phyloP scores from a whole-genome alignment of 2,888 invertebrate species.

The Caradrina kadenii region DNA sequence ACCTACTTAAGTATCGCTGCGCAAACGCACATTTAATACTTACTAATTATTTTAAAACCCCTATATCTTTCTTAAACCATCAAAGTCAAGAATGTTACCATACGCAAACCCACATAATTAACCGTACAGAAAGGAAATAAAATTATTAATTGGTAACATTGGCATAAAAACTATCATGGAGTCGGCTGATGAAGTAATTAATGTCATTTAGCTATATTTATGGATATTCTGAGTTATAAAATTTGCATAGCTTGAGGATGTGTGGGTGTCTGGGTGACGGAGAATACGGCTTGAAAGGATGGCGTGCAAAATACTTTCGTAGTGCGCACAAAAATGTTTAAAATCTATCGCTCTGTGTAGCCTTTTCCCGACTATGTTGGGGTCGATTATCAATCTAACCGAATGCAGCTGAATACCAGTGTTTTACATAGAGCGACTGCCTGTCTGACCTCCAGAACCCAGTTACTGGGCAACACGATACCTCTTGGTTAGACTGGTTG shows the following conservation, averaged over 20 bases:
- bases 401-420: too few relatives aligned
- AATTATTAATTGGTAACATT: conserved; percentile 58
- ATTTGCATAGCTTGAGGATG: conserved; percentile 64
- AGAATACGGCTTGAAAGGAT: conserved; percentile 3
- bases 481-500: too few relatives aligned
- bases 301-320: conserved; percentile 2
- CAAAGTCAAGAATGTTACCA: conserved; percentile 30
- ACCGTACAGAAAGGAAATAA: conserved; percentile 41
- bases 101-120: conserved; percentile 39
- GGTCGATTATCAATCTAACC: too few relatives aligned
- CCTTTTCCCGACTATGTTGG: too few relatives aligned
- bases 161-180: conserved; percentile 68
- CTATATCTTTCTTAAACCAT: conserved; percentile 4
- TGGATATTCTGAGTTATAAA: conserved; percentile 57
- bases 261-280: conserved; percentile 29
- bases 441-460: too few relatives aligned
- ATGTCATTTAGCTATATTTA: conserved; percentile 58
- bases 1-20: too few relatives aligned
- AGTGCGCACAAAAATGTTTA: too few relatives aligned
- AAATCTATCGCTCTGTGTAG: too few relatives aligned
- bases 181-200: conserved; percentile 63
- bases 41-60: conserved; percentile 12
- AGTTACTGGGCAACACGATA: too few relatives aligned
- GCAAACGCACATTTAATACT: background rate
- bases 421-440: too few relatives aligned